These are phyloP conservation scores for Philypnodon macrostomus DNA, from an alignment of 2,797 vertebrate species.

Conservation along the genomic window DNA sequence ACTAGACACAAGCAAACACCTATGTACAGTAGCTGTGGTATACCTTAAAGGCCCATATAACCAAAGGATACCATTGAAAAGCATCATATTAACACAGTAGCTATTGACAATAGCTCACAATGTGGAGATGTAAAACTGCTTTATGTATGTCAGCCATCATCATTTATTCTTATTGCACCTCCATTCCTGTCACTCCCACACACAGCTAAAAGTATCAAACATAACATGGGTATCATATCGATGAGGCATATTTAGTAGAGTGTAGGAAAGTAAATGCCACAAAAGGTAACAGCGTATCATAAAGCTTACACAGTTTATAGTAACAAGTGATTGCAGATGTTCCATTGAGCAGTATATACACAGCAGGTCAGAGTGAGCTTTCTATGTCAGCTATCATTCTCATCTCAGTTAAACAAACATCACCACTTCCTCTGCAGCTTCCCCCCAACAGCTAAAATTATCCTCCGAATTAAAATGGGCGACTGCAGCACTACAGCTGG, in stretches of 20 bases:
- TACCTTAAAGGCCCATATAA: no score
- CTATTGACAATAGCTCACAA: no score
- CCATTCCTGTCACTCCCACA: no score
- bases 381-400: slow-evolving; percentile 1
- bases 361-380: background rate
- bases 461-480: slow-evolving; percentile 14
- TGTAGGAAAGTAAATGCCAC: background rate
- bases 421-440: background rate
- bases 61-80: no score
- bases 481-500: slow-evolving; percentile 30
- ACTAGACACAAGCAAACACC: no score
- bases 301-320: background rate
- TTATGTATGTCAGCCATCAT: no score
- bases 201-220: no score
- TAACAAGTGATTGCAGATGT: background rate
- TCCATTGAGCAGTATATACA: background rate
- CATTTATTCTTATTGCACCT: no score
- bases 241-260: background rate
- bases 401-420: slow-evolving; percentile 20
- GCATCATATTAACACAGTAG: no score
- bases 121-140: no score
- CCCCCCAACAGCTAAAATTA: slow-evolving; percentile 14
- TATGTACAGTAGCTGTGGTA: no score
- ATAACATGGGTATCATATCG: background rate
- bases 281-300: background rate